Conservation (phyloP, 2,113 vertebrate species). For the Hippocampus guttulatus region DNA sequence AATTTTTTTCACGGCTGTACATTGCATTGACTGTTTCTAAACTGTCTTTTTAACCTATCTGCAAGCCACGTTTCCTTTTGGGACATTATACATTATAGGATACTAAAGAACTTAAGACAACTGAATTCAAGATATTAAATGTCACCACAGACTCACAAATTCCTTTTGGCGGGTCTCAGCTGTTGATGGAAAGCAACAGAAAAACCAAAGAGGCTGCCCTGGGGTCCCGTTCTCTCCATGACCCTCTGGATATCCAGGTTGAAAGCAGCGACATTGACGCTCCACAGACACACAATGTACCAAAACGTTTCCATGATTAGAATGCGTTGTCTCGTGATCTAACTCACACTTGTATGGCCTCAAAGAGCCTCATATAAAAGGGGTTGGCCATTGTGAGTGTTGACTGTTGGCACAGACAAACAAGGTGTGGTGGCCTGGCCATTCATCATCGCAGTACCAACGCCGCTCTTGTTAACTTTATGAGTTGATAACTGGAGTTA, state of each 20-base stretch:
- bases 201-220: constrained; percentile 83
- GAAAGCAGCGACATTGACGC: constrained; percentile 63
- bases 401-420: constrained; percentile 11
- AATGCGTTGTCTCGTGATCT: not conserved
- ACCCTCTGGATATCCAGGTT: constrained; percentile 79
- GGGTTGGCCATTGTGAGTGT: constrained; percentile 10
- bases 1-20: too few relatives aligned
- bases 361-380: constrained; percentile 12
- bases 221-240: constrained; percentile 74
- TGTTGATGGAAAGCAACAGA: constrained; percentile 86
- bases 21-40: too few relatives aligned
- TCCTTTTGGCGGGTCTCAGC: constrained; percentile 72
- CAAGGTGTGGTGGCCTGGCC: constrained; percentile 33
- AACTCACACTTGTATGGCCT: not conserved
- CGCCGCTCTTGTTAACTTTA: constrained; percentile 24
- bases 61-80: too few relatives aligned
- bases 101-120: not conserved
- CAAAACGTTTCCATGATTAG: constrained; percentile 25
- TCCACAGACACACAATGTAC: constrained; percentile 29
- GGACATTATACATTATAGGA: not conserved
- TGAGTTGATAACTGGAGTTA: constrained; percentile 36
- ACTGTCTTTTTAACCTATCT: too few relatives aligned
- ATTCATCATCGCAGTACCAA: constrained; percentile 21
- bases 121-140: not conserved
- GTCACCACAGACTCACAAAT: constrained; percentile 75